Evolutionary conservation across 2,797 vertebrate genomes (phyloP), one percentile per base, ranked within the genome.

Genomic region (Myotis daubentonii): DNA sequence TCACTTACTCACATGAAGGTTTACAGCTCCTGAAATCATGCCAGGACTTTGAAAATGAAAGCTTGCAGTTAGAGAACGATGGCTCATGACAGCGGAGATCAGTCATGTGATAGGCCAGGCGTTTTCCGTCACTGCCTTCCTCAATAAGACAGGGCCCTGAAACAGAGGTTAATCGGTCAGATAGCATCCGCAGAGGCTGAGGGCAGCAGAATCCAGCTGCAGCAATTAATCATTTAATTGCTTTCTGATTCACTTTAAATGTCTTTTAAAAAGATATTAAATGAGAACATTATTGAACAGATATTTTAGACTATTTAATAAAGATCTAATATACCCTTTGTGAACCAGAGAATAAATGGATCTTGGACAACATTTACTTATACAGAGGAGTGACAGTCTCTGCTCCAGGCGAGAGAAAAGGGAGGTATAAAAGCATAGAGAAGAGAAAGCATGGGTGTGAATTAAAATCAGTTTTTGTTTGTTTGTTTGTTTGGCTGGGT

Each of bases 181-280:
- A 89, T 20, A 60, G 92, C 87, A 85, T 72, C 62, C 70, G 10
- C 55, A 1, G 87, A 75, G 87, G 89, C 93, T 76, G 84, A 83
- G 89, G 92, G 92, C 92, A 72, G 72, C 80, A 65, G 92, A 86
- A 89, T 83, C 71, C 15, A 57, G 74, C 90, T 55, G 36, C 81
- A 57, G 93, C 81, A 90, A 87, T 96, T 97, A 84, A 96, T 97
- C 95, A 97, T 76, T 70, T 89, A 91, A 95, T 93, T 93, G 96
- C 94, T 68, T 92, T 97, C 94, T 79, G 96, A 93, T 94, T 95
- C 80, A 76, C 74, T 96, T 89, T 85, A 83, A 92, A 74, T 66
- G 87, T 87, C 94, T 94, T 95, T 94, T 87, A 9, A 92, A 88
- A 92, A 95, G 76, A 95, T 95, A 96, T 93, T 94, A 93, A 94